These are phyloP conservation scores for Yasuhikotakia modesta DNA, from an alignment of 2,797 vertebrate genomes.

Conservation along the genomic window DNA sequence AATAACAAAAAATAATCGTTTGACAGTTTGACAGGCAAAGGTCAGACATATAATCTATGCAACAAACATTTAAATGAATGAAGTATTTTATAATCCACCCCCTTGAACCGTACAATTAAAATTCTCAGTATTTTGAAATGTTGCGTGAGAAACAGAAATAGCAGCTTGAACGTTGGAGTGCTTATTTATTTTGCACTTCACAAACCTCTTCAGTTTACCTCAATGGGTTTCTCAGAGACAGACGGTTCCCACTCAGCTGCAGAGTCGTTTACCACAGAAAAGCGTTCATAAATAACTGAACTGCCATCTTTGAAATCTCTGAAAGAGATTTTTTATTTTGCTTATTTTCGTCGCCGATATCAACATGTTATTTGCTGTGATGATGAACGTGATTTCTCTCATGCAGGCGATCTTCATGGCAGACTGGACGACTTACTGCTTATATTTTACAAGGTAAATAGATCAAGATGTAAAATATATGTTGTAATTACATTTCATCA, in stretches of 20 bases:
- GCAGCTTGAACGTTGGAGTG: constrained; percentile 34
- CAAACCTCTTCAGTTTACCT: constrained; percentile 65
- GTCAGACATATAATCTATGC: too few species aligned
- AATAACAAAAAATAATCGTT: too few species aligned
- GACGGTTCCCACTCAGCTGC: constrained; percentile 66
- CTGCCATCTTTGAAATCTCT: constrained; percentile 38
- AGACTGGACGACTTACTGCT: constrained; percentile 92
- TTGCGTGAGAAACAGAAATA: constrained; percentile 2
- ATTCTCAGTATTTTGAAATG: constrained; percentile 17
- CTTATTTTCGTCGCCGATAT: constrained; percentile 1
- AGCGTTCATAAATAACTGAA: constrained; percentile 47
- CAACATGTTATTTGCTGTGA: neutral
- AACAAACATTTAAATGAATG: too few species aligned
- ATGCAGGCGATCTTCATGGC: constrained; percentile 93
- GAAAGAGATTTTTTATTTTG: constrained; percentile 22
- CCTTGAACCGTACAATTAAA: neutral
- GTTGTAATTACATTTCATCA: constrained; percentile 5
- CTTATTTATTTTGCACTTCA: constrained; percentile 69
- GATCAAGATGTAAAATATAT: constrained; percentile 2
- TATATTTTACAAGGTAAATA: constrained; percentile 94
- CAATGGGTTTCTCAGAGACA: constrained; percentile 51
- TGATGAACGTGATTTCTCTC: neutral
- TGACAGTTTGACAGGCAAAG: too few species aligned
- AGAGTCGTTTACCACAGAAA: constrained; percentile 45
- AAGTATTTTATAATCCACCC: neutral